Base-by-base conservation (phyloP, 30 jellyfish, hydroid and myxozoan species). In the Morbakka virulenta region DNA sequence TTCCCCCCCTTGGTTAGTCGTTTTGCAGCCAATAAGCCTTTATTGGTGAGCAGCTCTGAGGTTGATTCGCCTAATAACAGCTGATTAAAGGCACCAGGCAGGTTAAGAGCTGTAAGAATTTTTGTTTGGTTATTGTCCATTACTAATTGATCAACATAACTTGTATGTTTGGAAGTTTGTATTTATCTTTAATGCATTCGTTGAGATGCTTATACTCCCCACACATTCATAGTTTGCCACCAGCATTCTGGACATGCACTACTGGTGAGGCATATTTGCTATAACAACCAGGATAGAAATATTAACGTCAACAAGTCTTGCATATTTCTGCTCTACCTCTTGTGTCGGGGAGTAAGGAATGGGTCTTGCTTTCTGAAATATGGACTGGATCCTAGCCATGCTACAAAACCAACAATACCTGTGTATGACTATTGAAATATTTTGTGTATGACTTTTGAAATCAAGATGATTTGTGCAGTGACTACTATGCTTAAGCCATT, bases 51-150 rank as follows among this genome's bases (percentile, higher is more conserved):
- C 35, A 31, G 13, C 2, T 52, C 34, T 35, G 69, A 9, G 2
- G 72, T 47, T 14, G 32, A 74, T 32, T 64, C 80, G 25, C 50
- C 92, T 34, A 84, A 80, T 33, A 32, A 48, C 21, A 84, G 6
- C 63, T 84, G 81, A 20, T 74, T 62, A 52, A 75, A 83, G 27
- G 95, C 93, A 61, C 50, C 32, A 27, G 87, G 28, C 69, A 84
- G 52, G 79, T 76, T 91, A 25, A 73, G 28, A 21, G 62, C 76
- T 67, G 62, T 22, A 66, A 75, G 76, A 13, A 30, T 21, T 57
- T 79, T 70, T 3, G 25, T 9, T n/a, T n/a, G n/a, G n/a, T n/a
- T n/a, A n/a, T n/a, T n/a, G n/a, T n/a, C n/a, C n/a, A n/a, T n/a
- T n/a, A n/a, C n/a, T n/a, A n/a, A n/a, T n/a, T n/a, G n/a, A n/a